Percentiles rank a stretch among this genome's conserved stretches.
Evolutionary conservation across 1,140 invertebrate genomes (phyloP).

Genomic region (Pseudomyrmex dendroicus): DNA sequence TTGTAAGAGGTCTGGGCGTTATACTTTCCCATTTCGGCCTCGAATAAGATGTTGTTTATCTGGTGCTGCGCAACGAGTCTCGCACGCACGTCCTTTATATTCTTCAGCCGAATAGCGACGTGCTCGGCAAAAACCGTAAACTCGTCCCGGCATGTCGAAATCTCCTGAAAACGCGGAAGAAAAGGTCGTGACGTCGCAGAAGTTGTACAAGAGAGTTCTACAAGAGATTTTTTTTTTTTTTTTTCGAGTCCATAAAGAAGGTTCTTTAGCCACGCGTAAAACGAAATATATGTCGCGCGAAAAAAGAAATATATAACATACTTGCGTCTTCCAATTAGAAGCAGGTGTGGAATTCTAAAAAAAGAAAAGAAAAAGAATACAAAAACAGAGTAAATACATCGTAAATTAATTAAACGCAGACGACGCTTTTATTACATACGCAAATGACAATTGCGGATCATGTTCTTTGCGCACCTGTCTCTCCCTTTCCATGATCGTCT

Average conservation of each 20-base stretch:
- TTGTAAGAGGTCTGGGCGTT: slow-evolving; percentile 18
- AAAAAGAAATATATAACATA: not conserved
- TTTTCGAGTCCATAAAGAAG: not conserved
- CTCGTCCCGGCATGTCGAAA: slow-evolving; percentile 49
- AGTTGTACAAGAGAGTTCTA: not conserved
- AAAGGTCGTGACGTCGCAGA: slow-evolving; percentile 17
- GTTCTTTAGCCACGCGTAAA: not conserved
- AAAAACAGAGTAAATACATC: not conserved
- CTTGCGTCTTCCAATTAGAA: slow-evolving; percentile 29
- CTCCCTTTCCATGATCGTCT: slow-evolving; percentile 44
- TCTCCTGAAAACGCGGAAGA: slow-evolving; percentile 43
- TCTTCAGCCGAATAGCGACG: slow-evolving; percentile 56
- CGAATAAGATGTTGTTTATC: slow-evolving; percentile 62
- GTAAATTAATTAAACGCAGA: slow-evolving; percentile 11
- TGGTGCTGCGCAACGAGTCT: slow-evolving; percentile 57
- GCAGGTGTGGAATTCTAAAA: slow-evolving; percentile 2
- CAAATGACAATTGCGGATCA: not conserved
- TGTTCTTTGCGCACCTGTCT: slow-evolving; percentile 41
- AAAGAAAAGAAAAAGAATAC: too few relatives aligned
- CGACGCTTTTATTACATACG: not conserved
- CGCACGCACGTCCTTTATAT: slow-evolving; percentile 47
- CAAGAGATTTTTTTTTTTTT: not conserved
- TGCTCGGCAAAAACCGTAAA: slow-evolving; percentile 62
- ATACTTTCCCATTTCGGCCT: slow-evolving; percentile 62
- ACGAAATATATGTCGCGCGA: not conserved